Evolutionary conservation across 2,797 vertebrate species (phyloP), one percentile per base, ranked within the genome.

Genomic region (Pseudochirops cupreus): DNA sequence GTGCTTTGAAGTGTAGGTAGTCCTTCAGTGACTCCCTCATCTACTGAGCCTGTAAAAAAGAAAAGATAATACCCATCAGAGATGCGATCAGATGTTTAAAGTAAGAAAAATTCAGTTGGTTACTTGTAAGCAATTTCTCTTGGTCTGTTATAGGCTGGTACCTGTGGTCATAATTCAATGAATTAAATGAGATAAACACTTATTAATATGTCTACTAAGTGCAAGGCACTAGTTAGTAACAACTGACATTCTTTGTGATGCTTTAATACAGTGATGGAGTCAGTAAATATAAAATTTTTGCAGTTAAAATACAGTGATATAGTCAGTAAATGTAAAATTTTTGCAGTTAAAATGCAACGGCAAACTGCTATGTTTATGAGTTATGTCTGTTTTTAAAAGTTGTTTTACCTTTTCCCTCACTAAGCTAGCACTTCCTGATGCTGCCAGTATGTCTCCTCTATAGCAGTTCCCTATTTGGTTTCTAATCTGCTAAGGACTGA

Each of bases 21-120:
- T 90, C 99, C 99, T 96, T 99, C 99, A 1, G 99, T 99, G 87
- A 99, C 99, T 26, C 99, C 99, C 98, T 99, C 99, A 96, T 99
- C 99, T 98, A 99, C 99, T 28, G 99, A 99, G 96, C 99, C 99
- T 99, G 97, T 94, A 95, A 96, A 94, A 94, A 93, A 96, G 93
- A 98, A 97, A 18, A 96, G 52, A 90, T 0, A 89, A 96, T 13
- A 91, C 11, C 3, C 39, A 90, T 98, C 74, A 97, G 33, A 57
- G 46, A 59, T 13, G 93, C 26, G 58, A n/a, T 39, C 33, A 46
- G 74, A 50, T 50, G 3, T 95, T 94, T 58, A 95, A 95, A 95
- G 46, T 39, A 97, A 98, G 56, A 1, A 74, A 96, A 95, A 92
- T 52, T 57, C 89, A 96, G n/a, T 46, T 33, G 26, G 39, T 10